A percentile compares a stretch with the other conserved stretches of the same genome.
Evolutionary conservation across 1,140 invertebrate genomes (phyloP).

Genomic region (Tetramorium parvispinum): DNA sequence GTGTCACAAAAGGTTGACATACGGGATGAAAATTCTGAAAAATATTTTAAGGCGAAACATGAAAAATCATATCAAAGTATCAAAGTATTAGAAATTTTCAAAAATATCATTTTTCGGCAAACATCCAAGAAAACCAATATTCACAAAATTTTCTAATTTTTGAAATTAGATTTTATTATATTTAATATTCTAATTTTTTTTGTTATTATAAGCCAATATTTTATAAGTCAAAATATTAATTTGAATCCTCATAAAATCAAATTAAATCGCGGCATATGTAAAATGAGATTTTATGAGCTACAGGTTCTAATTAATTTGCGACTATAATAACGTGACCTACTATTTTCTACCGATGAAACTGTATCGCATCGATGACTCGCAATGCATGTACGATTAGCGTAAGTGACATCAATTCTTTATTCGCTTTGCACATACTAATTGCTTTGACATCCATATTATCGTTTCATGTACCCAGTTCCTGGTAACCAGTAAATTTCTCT

Average conservation of each 20-base stretch:
- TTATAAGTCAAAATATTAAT: background rate
- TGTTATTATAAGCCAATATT: background rate
- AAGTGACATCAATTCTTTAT: conserved; percentile 54
- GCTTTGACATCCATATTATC: conserved; percentile 51
- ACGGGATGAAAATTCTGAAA: background rate
- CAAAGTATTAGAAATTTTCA: background rate
- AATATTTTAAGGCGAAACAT: background rate
- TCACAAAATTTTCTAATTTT: background rate
- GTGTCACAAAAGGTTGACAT: background rate
- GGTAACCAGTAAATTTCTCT: background rate
- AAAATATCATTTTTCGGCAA: background rate
- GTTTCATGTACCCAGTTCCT: background rate
- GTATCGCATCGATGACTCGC: conserved; percentile 20
- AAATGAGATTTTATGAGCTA: background rate
- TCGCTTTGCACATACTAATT: conserved; percentile 43
- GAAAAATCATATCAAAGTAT: background rate
- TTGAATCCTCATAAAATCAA: no score
- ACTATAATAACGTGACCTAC: conserved; percentile 32
- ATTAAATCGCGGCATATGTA: no score
- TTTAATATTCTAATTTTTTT: background rate
- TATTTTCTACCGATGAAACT: conserved; percentile 59
- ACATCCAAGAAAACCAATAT: background rate
- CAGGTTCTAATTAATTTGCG: background rate
- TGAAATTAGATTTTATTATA: background rate
- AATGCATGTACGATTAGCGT: conserved; percentile 58